Base-by-base conservation (phyloP, 2,797 vertebrate genomes). In the Acomys russatus region DNA sequence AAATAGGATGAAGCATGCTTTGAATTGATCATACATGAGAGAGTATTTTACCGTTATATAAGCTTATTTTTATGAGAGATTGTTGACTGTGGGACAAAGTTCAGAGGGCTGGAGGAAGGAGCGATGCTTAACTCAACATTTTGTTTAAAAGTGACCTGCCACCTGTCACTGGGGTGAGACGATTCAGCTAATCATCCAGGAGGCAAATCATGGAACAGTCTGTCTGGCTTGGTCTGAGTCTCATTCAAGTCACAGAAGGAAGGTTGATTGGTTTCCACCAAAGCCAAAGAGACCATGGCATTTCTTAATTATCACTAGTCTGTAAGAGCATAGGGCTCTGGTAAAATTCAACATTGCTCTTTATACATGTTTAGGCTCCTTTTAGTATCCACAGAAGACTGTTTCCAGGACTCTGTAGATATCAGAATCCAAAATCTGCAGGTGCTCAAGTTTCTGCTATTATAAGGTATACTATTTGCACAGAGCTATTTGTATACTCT, bases 261-360 rank as follows among this genome's bases (percentile, higher is more conserved):
- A 82, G 10, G 4, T 4, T 56, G 59, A 93, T 64, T 2, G 35
- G 6, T 64, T 76, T 92, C 25, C 22, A 33, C 56, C 23, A 71
- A 63, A 33, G 82, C 14, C 59, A 79, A 89, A 56, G 89, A 15
- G 9, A 33, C 54, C 28, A 56, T 88, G 49, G 78, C 54, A 68
- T 74, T 86, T 86, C 17, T 59, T 68, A 80, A 68, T n/a, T 9
- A 85, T 77, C 23, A 68, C 20, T 93, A 11, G 44, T 88, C 74
- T 91, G 18, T 11, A 84, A 59, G 33, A 88, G 35, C 35, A 85
- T 3, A 61, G 35, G 49, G 23, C 10, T 88, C 56, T 35, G 61
- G 51, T 92, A 56, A 94, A 95, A 95, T 77, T 86, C 44, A 94
- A 56, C n/a, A n/a, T 28, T 33, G 35, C 20, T 61, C 56, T 87